Conservation (phyloP, 2,113 vertebrate genomes). For the Callipepla squamata region DNA sequence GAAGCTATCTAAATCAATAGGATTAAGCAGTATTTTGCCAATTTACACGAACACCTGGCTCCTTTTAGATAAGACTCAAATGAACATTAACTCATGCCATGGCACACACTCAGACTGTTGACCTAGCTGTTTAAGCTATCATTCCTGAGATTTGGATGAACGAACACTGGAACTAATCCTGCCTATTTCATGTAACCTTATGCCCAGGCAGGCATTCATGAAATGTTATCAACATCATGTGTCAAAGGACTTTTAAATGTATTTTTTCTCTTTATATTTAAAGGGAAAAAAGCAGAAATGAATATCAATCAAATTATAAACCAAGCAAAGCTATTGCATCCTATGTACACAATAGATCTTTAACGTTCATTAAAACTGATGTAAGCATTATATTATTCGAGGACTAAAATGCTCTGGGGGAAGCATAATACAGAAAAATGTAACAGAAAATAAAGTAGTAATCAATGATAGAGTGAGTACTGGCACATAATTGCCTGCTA, state of each 20-base stretch:
- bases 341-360: background rate
- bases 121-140: conserved; percentile 48
- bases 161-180: conserved; percentile 43
- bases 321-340: background rate
- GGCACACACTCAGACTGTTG: conserved; percentile 53
- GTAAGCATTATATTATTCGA: background rate
- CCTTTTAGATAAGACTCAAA: conserved; percentile 60
- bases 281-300: background rate
- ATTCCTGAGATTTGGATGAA: conserved; percentile 52
- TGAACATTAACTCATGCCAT: conserved; percentile 28
- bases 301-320: background rate
- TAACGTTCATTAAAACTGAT: background rate
- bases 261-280: background rate
- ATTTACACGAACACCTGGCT: conserved; percentile 62
- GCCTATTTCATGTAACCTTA: conserved; percentile 29
- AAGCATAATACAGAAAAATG: background rate
- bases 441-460: background rate
- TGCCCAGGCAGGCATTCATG: conserved; percentile 13
- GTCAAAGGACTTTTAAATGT: background rate
- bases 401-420: background rate
- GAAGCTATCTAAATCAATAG: conserved; percentile 27
- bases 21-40: conserved; percentile 59
- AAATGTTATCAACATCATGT: conserved; percentile 18
- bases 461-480: background rate
- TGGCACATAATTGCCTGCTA: background rate